phyloP scores from a whole-genome alignment of 2,113 vertebrate species.

The Aix galericulata region DNA sequence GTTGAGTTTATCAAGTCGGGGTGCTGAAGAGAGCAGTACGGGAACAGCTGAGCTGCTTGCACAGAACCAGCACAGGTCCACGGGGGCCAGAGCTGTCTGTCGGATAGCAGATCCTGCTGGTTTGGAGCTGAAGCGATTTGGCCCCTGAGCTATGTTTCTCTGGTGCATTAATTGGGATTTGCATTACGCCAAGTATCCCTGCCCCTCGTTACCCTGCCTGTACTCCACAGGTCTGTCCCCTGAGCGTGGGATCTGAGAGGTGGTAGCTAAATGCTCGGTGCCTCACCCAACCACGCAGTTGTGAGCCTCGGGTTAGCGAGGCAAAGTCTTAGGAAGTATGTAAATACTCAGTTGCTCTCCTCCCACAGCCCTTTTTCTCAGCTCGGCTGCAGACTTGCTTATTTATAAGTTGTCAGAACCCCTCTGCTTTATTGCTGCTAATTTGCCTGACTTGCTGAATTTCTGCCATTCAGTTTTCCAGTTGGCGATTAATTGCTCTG shows the following conservation, averaged over 20 bases:
- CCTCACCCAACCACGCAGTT: neutral
- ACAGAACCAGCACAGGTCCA: neutral
- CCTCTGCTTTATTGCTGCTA: conserved; percentile 34
- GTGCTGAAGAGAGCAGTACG: neutral
- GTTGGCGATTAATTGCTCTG: neutral
- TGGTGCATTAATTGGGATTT: neutral
- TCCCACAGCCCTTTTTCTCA: neutral
- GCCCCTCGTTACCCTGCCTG: neutral
- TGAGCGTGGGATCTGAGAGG: neutral
- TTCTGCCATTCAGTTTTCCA: conserved; percentile 21
- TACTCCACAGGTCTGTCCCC: neutral
- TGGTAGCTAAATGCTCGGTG: neutral
- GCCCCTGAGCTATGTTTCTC: neutral
- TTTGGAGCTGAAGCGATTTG: neutral
- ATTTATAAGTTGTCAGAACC: conserved; percentile 12
- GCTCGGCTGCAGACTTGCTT: neutral
- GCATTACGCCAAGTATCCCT: neutral
- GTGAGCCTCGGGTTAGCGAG: neutral
- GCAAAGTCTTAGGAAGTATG: neutral
- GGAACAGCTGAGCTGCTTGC: neutral
- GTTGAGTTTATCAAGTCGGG: neutral
- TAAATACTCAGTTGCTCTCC: neutral
- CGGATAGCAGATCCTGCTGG: neutral
- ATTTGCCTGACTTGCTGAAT: conserved; percentile 15
- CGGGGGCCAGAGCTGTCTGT: neutral